A percentile compares a stretch with the other conserved stretches of the same genome.
Conservation (phyloP, 2,113 vertebrate genomes). For the Phaethornis superciliosus region DNA sequence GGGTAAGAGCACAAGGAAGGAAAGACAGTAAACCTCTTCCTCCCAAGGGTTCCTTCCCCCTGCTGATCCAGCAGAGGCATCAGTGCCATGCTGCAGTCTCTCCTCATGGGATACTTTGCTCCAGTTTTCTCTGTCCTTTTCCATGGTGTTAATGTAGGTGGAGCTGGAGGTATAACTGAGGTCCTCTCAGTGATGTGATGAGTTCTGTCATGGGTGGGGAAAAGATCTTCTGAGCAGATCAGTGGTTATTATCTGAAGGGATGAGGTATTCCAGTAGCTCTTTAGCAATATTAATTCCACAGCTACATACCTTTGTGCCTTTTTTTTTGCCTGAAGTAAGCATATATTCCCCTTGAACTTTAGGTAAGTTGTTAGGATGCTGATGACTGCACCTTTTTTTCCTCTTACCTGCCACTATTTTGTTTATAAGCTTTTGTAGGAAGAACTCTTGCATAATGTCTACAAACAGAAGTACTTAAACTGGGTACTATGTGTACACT, state of each 20-base stretch:
- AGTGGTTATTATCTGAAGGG: not conserved
- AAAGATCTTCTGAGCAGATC: not conserved
- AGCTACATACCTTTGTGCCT: constrained; percentile 77
- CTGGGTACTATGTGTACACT: constrained; percentile 11
- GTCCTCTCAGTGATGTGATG: not conserved
- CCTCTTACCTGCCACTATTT: constrained; percentile 35
- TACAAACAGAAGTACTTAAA: constrained; percentile 35
- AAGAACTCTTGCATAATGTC: constrained; percentile 1
- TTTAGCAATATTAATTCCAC: constrained; percentile 63
- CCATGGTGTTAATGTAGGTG: not conserved
- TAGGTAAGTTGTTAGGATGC: constrained; percentile 46
- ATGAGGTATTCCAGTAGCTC: constrained; percentile 19
- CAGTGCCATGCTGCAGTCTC: fast-evolving
- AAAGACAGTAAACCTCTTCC: not conserved
- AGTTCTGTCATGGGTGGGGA: not conserved
- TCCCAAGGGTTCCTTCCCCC: fast-evolving
- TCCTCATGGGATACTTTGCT: not conserved
- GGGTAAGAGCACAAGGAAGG: not conserved
- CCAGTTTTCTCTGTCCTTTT: not conserved
- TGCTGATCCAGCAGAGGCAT: not conserved
- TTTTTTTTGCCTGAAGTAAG: constrained; percentile 66
- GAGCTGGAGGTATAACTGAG: not conserved
- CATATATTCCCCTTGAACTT: constrained; percentile 48
- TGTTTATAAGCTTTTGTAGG: constrained; percentile 32
- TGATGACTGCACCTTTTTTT: constrained; percentile 72